Percentiles rank a stretch among this genome's conserved stretches.
Evolutionary conservation across 2,797 vertebrate species (phyloP).

Genomic region (Hydrocynus forskahlii): DNA sequence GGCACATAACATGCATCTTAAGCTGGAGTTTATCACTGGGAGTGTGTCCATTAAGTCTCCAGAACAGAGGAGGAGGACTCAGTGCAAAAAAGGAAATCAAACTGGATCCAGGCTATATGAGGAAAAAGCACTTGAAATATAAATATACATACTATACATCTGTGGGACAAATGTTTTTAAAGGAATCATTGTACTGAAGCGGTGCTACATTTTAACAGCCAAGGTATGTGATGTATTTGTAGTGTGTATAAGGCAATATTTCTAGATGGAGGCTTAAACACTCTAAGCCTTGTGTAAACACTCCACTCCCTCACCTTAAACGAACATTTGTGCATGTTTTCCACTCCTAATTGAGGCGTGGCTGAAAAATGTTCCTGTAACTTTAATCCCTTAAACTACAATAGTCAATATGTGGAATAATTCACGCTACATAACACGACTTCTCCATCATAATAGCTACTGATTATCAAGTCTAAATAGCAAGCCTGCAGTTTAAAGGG

Average conservation of each 20-base stretch:
- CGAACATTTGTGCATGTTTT: conserved; percentile 28
- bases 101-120: neutral
- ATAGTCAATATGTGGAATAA: neutral
- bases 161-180: neutral
- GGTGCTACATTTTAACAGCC: neutral
- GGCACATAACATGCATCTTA: conserved; percentile 50
- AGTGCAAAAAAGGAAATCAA: conserved; percentile 8
- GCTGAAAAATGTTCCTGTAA: neutral
- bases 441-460: too few relatives aligned
- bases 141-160: conserved; percentile 28
- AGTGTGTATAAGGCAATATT: conserved; percentile 15
- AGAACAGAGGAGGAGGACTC: neutral
- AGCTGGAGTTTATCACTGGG: conserved; percentile 24
- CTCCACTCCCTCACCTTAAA: conserved; percentile 18
- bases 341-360: conserved; percentile 1
- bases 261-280: conserved; percentile 30
- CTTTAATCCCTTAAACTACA: neutral
- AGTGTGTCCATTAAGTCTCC: conserved; percentile 18
- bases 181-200: neutral
- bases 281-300: conserved; percentile 24
- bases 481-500: neutral
- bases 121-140: neutral
- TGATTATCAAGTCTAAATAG: too few relatives aligned
- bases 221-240: neutral
- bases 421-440: too few relatives aligned